phyloP scores from a whole-genome alignment of 2,113 vertebrate genomes.

The Poeciliopsis retropinna region DNA sequence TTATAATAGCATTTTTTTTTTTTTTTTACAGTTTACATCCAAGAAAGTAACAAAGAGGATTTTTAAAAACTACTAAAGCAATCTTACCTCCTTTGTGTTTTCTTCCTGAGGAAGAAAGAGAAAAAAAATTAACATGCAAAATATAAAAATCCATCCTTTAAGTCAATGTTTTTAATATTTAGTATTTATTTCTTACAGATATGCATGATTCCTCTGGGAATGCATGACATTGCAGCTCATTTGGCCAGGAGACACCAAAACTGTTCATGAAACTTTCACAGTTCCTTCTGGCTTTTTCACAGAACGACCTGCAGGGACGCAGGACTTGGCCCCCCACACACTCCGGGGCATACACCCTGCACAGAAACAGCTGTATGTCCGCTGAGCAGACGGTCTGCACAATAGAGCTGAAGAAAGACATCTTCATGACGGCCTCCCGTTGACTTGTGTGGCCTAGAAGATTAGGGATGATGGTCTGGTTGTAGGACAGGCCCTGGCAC shows the following conservation, averaged over 20 bases:
- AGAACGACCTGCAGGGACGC: slow-evolving; percentile 68
- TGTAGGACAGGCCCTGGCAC: slow-evolving; percentile 68
- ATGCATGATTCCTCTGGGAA: slow-evolving; percentile 71
- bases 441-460: slow-evolving; percentile 67
- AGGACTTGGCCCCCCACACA: slow-evolving; percentile 52
- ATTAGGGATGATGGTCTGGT: slow-evolving; percentile 64
- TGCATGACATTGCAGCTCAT: slow-evolving; percentile 50
- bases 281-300: slow-evolving; percentile 48
- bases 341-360: slow-evolving; percentile 64
- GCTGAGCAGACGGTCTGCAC: slow-evolving; percentile 36
- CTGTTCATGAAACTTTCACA: slow-evolving; percentile 52
- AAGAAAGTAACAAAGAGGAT: not conserved
- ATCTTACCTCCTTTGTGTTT: slow-evolving; percentile 34
- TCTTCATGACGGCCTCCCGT: slow-evolving; percentile 52
- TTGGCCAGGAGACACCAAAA: slow-evolving; percentile 63
- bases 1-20: not conserved
- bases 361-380: slow-evolving; percentile 66
- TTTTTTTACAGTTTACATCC: not conserved
- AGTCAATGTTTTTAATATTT: not conserved
- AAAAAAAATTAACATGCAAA: not conserved
- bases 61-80: not conserved
- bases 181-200: slow-evolving; percentile 35
- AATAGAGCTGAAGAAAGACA: slow-evolving; percentile 68
- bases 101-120: slow-evolving; percentile 52
- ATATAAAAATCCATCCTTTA: not conserved